phyloP scores from a whole-genome alignment of 2,113 vertebrate genomes.

The Cyanoderma ruficeps region DNA sequence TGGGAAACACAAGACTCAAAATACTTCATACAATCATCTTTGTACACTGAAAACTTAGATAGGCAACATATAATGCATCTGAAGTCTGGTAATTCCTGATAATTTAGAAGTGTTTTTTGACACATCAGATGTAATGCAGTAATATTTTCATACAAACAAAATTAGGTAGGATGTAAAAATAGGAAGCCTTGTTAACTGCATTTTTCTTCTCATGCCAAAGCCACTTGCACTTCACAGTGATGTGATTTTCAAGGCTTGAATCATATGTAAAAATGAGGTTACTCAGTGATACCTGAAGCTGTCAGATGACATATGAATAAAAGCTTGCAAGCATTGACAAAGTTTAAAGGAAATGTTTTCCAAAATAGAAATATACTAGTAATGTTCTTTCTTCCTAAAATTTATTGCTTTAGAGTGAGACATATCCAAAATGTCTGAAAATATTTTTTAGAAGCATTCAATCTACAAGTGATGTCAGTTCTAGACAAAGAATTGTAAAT shows the following conservation, averaged over 20 bases:
- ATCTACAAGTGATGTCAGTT: neutral
- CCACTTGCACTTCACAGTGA: neutral
- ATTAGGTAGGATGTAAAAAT: neutral
- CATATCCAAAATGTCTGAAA: neutral
- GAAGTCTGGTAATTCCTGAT: neutral
- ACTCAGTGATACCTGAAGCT: neutral
- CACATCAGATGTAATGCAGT: neutral
- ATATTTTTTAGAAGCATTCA: neutral
- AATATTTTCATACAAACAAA: neutral
- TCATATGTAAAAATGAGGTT: neutral
- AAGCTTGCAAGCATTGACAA: neutral
- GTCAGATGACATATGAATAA: neutral
- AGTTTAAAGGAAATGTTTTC: neutral
- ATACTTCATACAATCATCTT: neutral
- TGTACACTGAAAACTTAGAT: neutral
- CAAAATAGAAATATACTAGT: neutral
- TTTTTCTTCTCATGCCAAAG: neutral
- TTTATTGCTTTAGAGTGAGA: neutral
- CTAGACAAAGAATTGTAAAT: neutral
- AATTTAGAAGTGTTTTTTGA: neutral
- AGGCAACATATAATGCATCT: neutral
- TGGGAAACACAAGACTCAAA: neutral
- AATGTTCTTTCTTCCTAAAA: neutral
- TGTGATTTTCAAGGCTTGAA: neutral
- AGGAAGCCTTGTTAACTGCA: neutral